Base-by-base conservation (phyloP, 1,140 invertebrate genomes). In the Radopholus similis region DNA sequence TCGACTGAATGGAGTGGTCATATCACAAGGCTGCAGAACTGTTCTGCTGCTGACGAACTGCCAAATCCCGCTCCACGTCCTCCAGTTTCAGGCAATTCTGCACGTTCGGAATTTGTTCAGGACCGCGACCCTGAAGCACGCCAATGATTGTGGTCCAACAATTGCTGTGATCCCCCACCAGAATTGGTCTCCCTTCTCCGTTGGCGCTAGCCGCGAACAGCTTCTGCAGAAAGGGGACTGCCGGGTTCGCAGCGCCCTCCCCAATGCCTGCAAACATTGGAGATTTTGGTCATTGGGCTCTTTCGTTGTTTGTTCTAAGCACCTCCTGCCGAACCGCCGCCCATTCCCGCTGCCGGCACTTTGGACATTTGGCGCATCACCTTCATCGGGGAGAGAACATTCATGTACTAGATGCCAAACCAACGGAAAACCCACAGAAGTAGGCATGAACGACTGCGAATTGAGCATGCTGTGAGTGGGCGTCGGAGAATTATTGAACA, bases 281-380 rank as follows among this genome's bases (percentile, higher is more conserved):
- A 60, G 28, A 8, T 60, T n/a, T 5, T 21, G 30, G 13, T 47
- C n/a, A 21, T 35, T 62, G 40, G 13, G 23, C 37, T n/a, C n/a
- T n/a, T n/a, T n/a, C n/a, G 9, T 28, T 6, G 21, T 49, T 34
- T 40, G 35, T 15, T 15, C 15, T 11, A 13, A 54, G 13, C 51
- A 4, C 51, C 51, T 32, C 3, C 4, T 32, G 51, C 4, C 18
- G 40, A 62, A 4, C 49, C 28, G 6, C 40, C 40, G n/a, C 59
- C 59, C 15, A 28, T 32, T 42, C 59, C 59, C 40, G 26, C 37
- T 1, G 37, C 59, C 13, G 59, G 59, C 59, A 62, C 49, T 62
- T 62, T 62, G 28, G 59, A 62, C 59, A 62, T 62, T 49, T 62
- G 59, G 15, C 59, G 59, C 59, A 62, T 62, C 49, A 62, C 59